These are phyloP conservation scores for Cenopis cana DNA, from an alignment of 2,888 invertebrate genomes.

Conservation along the genomic window DNA sequence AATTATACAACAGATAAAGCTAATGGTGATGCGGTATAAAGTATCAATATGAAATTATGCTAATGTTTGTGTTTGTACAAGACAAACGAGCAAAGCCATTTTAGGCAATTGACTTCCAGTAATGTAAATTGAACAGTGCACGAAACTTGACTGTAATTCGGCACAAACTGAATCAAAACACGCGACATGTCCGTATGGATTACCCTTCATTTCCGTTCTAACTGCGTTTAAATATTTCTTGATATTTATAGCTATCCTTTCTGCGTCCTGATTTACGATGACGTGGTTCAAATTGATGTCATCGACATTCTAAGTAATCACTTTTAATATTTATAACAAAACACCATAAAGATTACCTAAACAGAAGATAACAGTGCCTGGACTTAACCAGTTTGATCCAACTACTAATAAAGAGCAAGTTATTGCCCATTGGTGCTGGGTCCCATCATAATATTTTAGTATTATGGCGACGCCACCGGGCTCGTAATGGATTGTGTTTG, in stretches of 20 bases:
- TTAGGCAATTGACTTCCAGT: constrained; percentile 47
- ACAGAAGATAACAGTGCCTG: constrained; percentile 34
- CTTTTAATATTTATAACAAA: constrained; percentile 19
- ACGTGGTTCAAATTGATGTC: constrained; percentile 42
- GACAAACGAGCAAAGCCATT: constrained; percentile 35
- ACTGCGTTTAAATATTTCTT: constrained; percentile 22
- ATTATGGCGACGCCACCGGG: constrained; percentile 26
- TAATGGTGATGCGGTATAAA: constrained; percentile 27
- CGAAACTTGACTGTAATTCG: constrained; percentile 51
- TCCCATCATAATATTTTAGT: constrained; percentile 38
- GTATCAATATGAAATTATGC: constrained; percentile 25
- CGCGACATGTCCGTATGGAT: constrained; percentile 61
- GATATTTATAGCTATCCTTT: constrained; percentile 9
- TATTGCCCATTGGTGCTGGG: constrained; percentile 30
- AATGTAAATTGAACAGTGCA: constrained; percentile 55
- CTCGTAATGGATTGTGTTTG: constrained; percentile 37
- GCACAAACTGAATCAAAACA: constrained; percentile 52
- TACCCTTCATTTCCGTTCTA: constrained; percentile 32
- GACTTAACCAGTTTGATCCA: constrained; percentile 49
- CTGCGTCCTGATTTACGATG: constrained; percentile 21
- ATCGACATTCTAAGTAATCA: constrained; percentile 47
- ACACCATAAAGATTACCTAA: constrained; percentile 29
- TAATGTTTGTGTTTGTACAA: constrained; percentile 36
- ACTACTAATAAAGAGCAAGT: constrained; percentile 32
- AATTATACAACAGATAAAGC: constrained; percentile 1